These are phyloP conservation scores for Ptilodon capucinus DNA, from an alignment of 2,888 invertebrate genomes.

Conservation along the genomic window DNA sequence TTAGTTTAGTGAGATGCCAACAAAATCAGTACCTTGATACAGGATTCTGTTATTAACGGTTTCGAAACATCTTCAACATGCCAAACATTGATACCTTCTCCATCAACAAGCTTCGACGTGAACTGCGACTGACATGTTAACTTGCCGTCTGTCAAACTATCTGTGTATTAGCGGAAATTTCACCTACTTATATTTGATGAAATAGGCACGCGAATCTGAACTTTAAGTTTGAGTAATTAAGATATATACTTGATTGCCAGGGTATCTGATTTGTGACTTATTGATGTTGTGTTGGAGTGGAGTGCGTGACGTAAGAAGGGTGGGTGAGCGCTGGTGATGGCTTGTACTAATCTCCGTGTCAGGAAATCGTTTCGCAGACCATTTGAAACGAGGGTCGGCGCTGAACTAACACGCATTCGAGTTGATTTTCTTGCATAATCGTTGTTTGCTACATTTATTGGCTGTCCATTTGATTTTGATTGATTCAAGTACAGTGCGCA, in stretches of 20 bases:
- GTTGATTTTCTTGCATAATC: constrained; percentile 74
- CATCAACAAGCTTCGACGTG: constrained; percentile 64
- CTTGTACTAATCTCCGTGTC: constrained; percentile 83
- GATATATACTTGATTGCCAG: constrained; percentile 50
- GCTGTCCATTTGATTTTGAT: constrained; percentile 51
- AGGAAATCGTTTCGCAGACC: constrained; percentile 82
- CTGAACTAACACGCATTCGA: constrained; percentile 75
- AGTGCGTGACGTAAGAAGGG: constrained; percentile 83
- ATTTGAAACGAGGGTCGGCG: constrained; percentile 75
- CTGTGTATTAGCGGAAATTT: constrained; percentile 56
- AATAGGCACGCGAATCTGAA: constrained; percentile 40
- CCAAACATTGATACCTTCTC: constrained; percentile 64
- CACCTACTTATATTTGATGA: constrained; percentile 27
- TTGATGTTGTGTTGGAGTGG: constrained; percentile 50
- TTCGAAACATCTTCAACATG: constrained; percentile 28
- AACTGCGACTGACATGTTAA: constrained; percentile 78
- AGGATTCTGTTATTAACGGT: constrained; percentile 8
- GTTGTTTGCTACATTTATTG: constrained; percentile 63
- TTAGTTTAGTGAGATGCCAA: no score
- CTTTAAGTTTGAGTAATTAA: constrained; percentile 47
- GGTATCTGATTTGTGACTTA: constrained; percentile 58
- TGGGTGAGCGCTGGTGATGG: constrained; percentile 76
- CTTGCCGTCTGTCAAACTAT: constrained; percentile 80
- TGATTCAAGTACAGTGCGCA: constrained; percentile 14
- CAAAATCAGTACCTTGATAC: no score